phyloP scores from a whole-genome alignment of 2,113 vertebrate genomes.

The Mungos mungo region DNA sequence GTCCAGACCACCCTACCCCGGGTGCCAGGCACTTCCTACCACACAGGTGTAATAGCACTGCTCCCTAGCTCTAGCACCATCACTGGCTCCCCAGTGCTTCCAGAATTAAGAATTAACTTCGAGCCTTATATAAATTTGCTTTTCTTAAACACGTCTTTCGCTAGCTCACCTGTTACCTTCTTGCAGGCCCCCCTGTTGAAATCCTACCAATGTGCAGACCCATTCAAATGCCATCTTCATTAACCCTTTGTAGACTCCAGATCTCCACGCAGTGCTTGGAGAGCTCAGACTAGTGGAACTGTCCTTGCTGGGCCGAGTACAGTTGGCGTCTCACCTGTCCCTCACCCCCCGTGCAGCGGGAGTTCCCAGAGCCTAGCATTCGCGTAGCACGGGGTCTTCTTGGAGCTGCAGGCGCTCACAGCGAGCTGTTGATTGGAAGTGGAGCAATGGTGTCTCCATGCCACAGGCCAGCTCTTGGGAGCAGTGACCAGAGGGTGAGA shows the following conservation, averaged over 20 bases:
- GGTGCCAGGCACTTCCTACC: neutral
- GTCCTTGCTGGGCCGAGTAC: neutral
- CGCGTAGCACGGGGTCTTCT: fast-evolving
- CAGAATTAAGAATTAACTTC: neutral
- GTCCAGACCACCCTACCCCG: neutral
- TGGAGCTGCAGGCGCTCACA: neutral
- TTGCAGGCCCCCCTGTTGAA: neutral
- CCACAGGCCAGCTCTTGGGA: neutral
- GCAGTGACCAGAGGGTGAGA: neutral
- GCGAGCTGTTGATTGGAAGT: too few species aligned
- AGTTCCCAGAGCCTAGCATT: neutral
- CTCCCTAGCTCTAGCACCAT: neutral
- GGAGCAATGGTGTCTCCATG: fast-evolving
- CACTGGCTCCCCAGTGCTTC: neutral
- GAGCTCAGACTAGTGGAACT: too few species aligned
- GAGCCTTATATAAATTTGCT: neutral
- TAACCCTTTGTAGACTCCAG: neutral
- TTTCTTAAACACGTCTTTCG: neutral
- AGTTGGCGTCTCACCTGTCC: too few species aligned
- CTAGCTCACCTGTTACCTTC: neutral
- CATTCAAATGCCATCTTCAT: neutral
- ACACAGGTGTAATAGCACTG: neutral
- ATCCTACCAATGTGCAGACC: too few species aligned
- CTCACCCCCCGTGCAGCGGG: too few species aligned
- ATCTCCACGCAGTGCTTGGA: neutral